phyloP scores from a whole-genome alignment of 2,113 vertebrate species.

The Motacilla tschutschensis region DNA sequence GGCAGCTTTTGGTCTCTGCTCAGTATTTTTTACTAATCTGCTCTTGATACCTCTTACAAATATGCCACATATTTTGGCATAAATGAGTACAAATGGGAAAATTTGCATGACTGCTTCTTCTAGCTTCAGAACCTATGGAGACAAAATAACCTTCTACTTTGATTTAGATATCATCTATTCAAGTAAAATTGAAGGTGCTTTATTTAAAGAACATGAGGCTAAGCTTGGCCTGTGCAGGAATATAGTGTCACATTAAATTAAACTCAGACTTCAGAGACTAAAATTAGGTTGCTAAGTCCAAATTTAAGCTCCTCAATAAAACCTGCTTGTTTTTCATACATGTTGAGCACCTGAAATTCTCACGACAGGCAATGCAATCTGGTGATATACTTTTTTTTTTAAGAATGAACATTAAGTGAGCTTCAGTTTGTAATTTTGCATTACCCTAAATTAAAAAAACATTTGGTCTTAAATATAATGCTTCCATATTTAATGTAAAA shows the following conservation, averaged over 20 bases:
- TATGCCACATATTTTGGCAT: constrained; percentile 3
- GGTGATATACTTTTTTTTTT: background rate
- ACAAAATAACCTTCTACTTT: constrained; percentile 37
- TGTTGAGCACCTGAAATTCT: background rate
- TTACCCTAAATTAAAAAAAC: background rate
- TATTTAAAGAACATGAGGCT: constrained; percentile 56
- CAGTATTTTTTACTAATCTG: background rate
- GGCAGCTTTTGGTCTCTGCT: background rate
- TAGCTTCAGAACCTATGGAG: background rate
- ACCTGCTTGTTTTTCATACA: constrained; percentile 9
- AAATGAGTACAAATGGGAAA: background rate
- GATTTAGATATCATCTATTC: constrained; percentile 43
- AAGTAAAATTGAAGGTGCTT: constrained; percentile 54
- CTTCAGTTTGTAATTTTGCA: background rate
- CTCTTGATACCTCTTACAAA: background rate
- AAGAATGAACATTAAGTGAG: background rate
- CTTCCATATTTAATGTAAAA: background rate
- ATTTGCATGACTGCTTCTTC: constrained; percentile 9
- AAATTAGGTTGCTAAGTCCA: constrained; percentile 44
- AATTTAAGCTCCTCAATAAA: constrained; percentile 50
- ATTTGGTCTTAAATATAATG: background rate
- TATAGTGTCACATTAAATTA: constrained; percentile 54
- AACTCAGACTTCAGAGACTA: constrained; percentile 47
- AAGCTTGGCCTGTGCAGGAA: constrained; percentile 38
- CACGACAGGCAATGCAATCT: background rate